Evolutionary conservation across 2,888 invertebrate species (phyloP).

Genomic region (Ormyrus labotus): DNA sequence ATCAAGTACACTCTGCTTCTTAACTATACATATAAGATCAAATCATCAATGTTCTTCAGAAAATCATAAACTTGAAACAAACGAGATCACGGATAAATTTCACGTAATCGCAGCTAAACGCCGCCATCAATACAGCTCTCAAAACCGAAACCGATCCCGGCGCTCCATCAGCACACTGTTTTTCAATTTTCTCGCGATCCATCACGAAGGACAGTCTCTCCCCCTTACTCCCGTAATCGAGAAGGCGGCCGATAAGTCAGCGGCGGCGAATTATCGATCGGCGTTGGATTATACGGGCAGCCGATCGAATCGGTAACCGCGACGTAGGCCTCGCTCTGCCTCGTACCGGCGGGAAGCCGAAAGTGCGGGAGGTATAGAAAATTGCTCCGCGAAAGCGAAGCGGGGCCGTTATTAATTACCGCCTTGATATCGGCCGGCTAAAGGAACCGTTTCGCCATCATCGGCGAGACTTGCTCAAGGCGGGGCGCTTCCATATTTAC

Average conservation of each 20-base stretch:
- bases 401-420: constrained; percentile 27
- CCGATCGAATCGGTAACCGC: constrained; percentile 26
- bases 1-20: too few species aligned
- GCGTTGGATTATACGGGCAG: neutral
- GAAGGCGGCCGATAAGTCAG: constrained; percentile 36
- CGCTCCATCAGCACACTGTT: too few species aligned
- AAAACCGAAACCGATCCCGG: too few species aligned
- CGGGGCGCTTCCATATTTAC: neutral
- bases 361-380: neutral
- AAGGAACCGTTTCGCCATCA: constrained; percentile 1
- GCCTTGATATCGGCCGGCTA: constrained; percentile 1
- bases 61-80: too few species aligned
- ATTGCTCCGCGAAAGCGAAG: constrained; percentile 1
- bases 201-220: neutral
- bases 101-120: too few species aligned
- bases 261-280: constrained; percentile 39
- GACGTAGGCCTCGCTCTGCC: neutral
- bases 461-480: too few species aligned
- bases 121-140: too few species aligned
- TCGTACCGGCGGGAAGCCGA: constrained; percentile 29
- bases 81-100: too few species aligned
- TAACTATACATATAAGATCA: too few species aligned
- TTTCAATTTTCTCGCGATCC: neutral
- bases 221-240: too few species aligned
- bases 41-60: too few species aligned